Conservation (phyloP, 2,888 invertebrate genomes). For the Drymonia ruficornis region DNA sequence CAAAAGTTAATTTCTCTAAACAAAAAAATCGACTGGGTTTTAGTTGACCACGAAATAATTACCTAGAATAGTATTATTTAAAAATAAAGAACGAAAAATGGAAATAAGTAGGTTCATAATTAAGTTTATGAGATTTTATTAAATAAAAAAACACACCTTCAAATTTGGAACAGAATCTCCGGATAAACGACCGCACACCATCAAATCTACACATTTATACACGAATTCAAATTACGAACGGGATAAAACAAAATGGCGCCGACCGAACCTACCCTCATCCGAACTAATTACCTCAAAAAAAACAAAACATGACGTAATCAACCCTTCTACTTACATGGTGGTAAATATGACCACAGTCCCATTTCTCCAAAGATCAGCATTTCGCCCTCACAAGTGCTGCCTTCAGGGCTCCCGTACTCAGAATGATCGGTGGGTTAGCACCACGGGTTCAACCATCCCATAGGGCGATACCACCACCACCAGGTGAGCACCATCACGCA, state of each 20-base stretch:
- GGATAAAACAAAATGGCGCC: background rate
- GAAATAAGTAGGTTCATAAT: too few relatives aligned
- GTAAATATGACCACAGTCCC: constrained; percentile 22
- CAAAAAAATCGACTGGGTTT: too few relatives aligned
- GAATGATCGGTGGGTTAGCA: constrained; percentile 68
- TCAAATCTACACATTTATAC: background rate
- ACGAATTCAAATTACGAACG: constrained; percentile 1
- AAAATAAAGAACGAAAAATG: too few relatives aligned
- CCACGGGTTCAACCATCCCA: constrained; percentile 62
- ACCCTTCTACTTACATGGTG: constrained; percentile 36
- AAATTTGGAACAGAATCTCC: background rate
- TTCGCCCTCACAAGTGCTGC: constrained; percentile 39
- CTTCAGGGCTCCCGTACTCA: constrained; percentile 47
- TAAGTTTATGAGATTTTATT: too few relatives aligned
- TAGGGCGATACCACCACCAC: constrained; percentile 74
- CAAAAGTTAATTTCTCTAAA: too few relatives aligned
- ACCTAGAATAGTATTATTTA: too few relatives aligned
- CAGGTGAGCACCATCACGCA: constrained; percentile 69
- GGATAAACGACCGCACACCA: background rate
- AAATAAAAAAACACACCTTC: background rate
- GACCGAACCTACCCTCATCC: background rate
- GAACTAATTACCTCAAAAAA: background rate
- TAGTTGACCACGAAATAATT: too few relatives aligned
- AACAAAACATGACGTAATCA: constrained; percentile 14
- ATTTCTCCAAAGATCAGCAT: constrained; percentile 15